Evolutionary conservation across 2,888 invertebrate genomes (phyloP), one percentile per base, ranked within the genome.

Genomic region (Nomada goodeniana): DNA sequence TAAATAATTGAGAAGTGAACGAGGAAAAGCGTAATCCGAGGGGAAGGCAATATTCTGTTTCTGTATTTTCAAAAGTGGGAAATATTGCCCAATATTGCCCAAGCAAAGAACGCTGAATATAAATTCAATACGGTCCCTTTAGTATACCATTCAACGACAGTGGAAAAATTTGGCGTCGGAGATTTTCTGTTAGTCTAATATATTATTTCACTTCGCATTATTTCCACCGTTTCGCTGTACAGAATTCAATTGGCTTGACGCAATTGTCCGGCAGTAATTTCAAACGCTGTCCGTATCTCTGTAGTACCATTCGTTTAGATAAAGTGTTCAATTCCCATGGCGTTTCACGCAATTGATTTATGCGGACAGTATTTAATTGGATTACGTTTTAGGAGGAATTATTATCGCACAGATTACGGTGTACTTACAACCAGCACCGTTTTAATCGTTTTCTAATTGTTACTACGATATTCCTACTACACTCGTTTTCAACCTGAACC

Each of bases 281-380:
- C 5, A 26, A 65, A 60, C 26, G 29, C n/a, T 44, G 47, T 23
- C 36, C 29, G 64, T 44, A 26, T 59, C 70, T 26, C 50, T 26
- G 18, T 42, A 61, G 52, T n/a, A 20, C 2, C 26, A 10, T 18
- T 61, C 53, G 55, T 36, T 36, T 36, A 50, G 61, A 29, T 36
- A 55, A n/a, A 20, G 29, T 65, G 71, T 64, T 65, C 65, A 55
- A 71, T 72, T 80, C 55, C 36, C 36, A 36, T 36, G 36, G 36
- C 36, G 7, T 36, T 36, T 36, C 36, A 36, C 36, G 36, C 36
- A 36, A 36, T 36, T 7, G 36, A 36, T 36, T 36, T 7, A 36
- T 7, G 36, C 36, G 36, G 36, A 7, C 36, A 36, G 36, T 9
- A 36, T 36, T 36, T 36, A 36, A 36, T 36, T 36, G 36, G 36